Base-by-base conservation (phyloP, 1,140 invertebrate genomes). In the Ceratosolen solmsi region DNA sequence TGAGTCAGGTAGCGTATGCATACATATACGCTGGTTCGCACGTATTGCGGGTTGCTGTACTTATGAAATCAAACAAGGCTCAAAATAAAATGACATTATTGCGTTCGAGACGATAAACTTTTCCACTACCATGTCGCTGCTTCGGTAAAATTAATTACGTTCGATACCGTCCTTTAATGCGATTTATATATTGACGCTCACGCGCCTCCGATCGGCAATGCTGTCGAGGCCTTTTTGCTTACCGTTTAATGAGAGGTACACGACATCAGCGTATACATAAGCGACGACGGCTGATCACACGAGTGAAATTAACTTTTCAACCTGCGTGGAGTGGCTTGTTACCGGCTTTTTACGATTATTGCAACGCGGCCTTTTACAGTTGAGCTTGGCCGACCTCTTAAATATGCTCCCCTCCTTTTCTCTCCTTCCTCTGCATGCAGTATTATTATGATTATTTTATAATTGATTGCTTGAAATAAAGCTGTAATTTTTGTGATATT, bases 71-170 rank as follows among this genome's bases (percentile, higher is more conserved):
- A 60, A 25, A 60, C 25, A 30, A 30, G 41, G 58, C 38, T 77
- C 33, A 65, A 76, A 60, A 65, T 49, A 65, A 77, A 77, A 65
- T 77, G 58, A 77, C 58, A 77, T 58, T 41, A 74, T 74, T 56
- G 72, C 51, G 51, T 56, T 36, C 54, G 22, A 27, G 33, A 38
- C 33, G 49, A 58, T 75, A 75, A 75, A 58, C 36, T 75, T 75
- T 58, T 41, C 54, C 33, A 56, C 73, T 60, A 74, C 36, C 72
- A 74, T 56, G 33, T 36, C 60, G 33, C 33, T 56, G 54, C 33
- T 75, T 20, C 54, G 54, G 33, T 27, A 41, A 27, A 75, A 60
- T 75, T 75, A 41, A 75, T 75, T 75, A 27, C 73, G 30, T 41
- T 27, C 36, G 54, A 75, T 75, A 58, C n/a, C 22, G 49, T 74